phyloP scores from a whole-genome alignment of 2,797 vertebrate species.

The Sus cebifrons region DNA sequence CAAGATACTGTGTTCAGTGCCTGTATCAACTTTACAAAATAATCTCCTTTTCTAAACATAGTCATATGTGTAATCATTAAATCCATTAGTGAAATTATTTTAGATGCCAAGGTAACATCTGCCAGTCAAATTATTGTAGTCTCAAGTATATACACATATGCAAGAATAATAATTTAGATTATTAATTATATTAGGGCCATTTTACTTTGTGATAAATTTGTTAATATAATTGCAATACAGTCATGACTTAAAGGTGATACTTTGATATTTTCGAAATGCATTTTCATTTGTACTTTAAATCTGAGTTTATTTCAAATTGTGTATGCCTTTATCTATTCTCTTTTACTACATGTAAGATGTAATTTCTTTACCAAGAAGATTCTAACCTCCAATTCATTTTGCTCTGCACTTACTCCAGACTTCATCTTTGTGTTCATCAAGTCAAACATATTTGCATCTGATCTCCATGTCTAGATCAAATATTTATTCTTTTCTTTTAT shows the following conservation, averaged over 20 bases:
- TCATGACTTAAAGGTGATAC: background rate
- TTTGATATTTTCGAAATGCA: conserved; percentile 37
- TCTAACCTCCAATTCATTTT: conserved; percentile 17
- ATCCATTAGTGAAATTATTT: background rate
- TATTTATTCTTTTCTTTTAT: background rate
- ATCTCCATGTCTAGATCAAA: conserved; percentile 56
- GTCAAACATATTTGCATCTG: conserved; percentile 78
- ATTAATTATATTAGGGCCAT: background rate
- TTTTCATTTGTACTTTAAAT: conserved; percentile 61
- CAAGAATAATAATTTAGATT: background rate
- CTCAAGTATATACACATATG: background rate
- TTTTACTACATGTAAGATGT: background rate
- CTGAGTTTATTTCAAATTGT: conserved; percentile 54
- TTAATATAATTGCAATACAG: background rate
- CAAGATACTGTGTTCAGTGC: background rate
- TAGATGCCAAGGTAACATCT: background rate
- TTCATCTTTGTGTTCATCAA: conserved; percentile 65
- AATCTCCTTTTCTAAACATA: background rate
- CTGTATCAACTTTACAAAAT: background rate
- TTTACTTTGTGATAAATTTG: conserved; percentile 19
- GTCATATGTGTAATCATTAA: background rate
- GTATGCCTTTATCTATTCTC: conserved; percentile 37
- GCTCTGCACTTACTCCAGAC: conserved; percentile 66
- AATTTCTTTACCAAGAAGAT: background rate
- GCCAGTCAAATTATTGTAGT: background rate